These are phyloP conservation scores for Colletes collaris DNA, from an alignment of 2,888 invertebrate genomes.

Conservation along the genomic window DNA sequence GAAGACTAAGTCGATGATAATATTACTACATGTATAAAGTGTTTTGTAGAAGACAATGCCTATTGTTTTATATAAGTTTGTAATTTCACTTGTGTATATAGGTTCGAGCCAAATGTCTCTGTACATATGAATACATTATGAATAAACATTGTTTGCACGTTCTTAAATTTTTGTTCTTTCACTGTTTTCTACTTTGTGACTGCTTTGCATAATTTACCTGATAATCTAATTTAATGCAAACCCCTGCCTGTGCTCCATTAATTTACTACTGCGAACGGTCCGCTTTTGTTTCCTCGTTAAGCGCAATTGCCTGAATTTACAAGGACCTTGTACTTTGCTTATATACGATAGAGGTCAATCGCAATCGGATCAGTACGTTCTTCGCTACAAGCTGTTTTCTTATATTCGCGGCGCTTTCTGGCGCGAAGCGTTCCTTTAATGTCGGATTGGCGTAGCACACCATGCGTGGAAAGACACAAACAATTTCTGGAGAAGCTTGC, in stretches of 20 bases:
- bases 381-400: constrained; percentile 5
- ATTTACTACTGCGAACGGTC: constrained; percentile 39
- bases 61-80: neutral
- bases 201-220: constrained; percentile 23
- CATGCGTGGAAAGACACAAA: constrained; percentile 80
- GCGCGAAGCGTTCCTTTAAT: constrained; percentile 36
- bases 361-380: constrained; percentile 40
- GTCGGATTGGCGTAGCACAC: constrained; percentile 69
- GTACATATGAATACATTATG: constrained; percentile 21
- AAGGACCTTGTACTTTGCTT: constrained; percentile 59
- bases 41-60: neutral
- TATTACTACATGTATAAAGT: neutral
- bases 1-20: constrained; percentile 22
- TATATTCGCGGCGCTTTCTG: constrained; percentile 13
- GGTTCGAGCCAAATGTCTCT: neutral
- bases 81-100: constrained; percentile 13
- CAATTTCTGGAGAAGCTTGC: constrained; percentile 81
- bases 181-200: neutral
- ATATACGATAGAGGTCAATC: constrained; percentile 51
- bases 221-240: constrained; percentile 23
- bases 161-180: neutral
- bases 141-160: constrained; percentile 5
- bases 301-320: constrained; percentile 57
- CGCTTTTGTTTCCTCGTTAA: constrained; percentile 63
- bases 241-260: constrained; percentile 28